A percentile compares a stretch with the other conserved stretches of the same genome.
These are phyloP conservation scores for Lagorchestes hirsutus DNA, from an alignment of 2,797 vertebrate species.

Conservation along the genomic window DNA sequence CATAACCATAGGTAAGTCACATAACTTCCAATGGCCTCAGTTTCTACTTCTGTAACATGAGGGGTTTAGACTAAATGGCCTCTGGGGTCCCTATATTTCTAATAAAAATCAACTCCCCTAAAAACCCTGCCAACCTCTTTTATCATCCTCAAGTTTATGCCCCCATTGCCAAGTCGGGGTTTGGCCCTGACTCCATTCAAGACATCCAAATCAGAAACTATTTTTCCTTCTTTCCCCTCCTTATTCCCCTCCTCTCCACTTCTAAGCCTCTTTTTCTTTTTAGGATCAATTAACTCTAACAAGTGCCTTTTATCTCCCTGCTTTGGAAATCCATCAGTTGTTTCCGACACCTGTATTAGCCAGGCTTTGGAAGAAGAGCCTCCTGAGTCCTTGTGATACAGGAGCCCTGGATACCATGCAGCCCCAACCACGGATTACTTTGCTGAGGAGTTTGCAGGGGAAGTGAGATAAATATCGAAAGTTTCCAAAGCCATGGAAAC, in stretches of 20 bases:
- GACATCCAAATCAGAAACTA: background rate
- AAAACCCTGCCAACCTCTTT: background rate
- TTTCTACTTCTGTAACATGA: background rate
- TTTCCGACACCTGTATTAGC: background rate
- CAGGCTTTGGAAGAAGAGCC: background rate
- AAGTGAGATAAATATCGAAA: conserved; percentile 52
- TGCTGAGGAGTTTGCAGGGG: background rate
- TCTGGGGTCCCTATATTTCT: background rate
- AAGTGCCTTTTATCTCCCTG: conserved; percentile 43
- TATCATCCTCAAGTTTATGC: background rate
- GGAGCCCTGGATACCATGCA: background rate
- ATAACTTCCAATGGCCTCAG: background rate
- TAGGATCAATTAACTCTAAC: conserved; percentile 62
- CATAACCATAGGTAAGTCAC: background rate
- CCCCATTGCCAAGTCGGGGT: background rate
- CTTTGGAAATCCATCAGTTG: conserved; percentile 60
- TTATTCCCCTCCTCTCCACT: background rate
- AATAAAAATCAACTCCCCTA: background rate
- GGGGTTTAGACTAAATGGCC: background rate
- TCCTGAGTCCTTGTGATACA: background rate
- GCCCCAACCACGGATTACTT: background rate
- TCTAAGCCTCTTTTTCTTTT: conserved; percentile 49
- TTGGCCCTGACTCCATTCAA: background rate
- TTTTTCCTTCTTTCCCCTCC: background rate
- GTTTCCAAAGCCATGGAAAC: conserved; percentile 36